These are phyloP conservation scores for Diachasmimorpha longicaudata DNA, from an alignment of 1,140 invertebrate genomes.

Conservation along the genomic window DNA sequence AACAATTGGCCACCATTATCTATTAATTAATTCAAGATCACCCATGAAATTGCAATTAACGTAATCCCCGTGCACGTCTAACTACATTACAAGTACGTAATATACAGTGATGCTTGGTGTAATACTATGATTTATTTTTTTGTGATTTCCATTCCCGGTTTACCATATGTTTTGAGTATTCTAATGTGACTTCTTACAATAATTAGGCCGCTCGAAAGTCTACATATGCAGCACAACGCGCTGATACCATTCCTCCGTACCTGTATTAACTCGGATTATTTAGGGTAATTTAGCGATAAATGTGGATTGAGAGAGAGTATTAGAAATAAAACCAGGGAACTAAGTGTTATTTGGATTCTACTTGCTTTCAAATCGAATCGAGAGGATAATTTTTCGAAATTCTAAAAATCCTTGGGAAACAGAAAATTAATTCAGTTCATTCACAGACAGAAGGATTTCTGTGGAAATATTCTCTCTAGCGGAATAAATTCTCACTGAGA, in stretches of 20 bases:
- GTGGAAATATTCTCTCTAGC: too few species aligned
- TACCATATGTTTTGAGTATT: not conserved
- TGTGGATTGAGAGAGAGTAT: not conserved
- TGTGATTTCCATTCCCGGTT: not conserved
- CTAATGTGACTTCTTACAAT: not conserved
- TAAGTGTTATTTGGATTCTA: not conserved
- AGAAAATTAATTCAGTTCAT: too few species aligned
- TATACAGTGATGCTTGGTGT: not conserved
- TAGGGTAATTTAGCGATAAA: not conserved
- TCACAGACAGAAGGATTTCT: too few species aligned
- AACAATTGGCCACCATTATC: not conserved
- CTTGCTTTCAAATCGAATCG: not conserved
- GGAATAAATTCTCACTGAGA: too few species aligned
- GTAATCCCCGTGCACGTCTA: not conserved
- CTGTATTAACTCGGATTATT: not conserved
- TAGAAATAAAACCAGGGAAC: not conserved
- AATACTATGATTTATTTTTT: not conserved
- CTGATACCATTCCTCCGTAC: not conserved
- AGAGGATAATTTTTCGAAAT: too few species aligned
- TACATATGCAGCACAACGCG: not conserved
- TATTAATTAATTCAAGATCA: not conserved
- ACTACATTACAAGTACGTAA: not conserved
- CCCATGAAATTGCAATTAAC: conserved; percentile 1
- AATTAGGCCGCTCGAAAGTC: conserved; percentile 6
- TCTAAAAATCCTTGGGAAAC: too few species aligned